Evolutionary conservation across 2,113 vertebrate species (phyloP).

Genomic region (Poecile atricapillus): DNA sequence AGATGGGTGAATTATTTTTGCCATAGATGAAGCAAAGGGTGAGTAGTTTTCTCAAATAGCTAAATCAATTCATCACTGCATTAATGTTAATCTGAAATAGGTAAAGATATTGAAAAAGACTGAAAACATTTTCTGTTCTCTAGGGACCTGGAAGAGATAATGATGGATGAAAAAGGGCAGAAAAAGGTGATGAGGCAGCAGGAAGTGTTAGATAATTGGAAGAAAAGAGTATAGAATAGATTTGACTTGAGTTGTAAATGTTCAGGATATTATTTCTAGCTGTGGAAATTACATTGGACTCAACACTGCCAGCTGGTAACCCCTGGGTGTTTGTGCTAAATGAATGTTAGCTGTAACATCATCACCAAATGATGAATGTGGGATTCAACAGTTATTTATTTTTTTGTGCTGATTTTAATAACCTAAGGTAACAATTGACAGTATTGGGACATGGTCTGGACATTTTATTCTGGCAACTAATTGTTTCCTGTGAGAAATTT

Average conservation of each 20-base stretch:
- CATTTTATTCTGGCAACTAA: not conserved
- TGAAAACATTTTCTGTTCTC: not conserved
- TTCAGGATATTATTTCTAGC: slow-evolving; percentile 13
- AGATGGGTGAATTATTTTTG: not conserved
- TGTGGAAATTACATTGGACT: not conserved
- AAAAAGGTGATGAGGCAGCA: not conserved
- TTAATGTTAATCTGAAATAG: not conserved
- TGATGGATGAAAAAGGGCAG: not conserved
- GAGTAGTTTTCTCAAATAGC: not conserved
- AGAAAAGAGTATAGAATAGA: not conserved
- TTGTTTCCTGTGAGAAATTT: not conserved
- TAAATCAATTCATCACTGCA: not conserved
- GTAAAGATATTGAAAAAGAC: not conserved
- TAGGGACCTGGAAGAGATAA: not conserved
- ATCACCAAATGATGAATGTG: not conserved
- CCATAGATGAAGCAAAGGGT: not conserved
- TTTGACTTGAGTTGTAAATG: not conserved
- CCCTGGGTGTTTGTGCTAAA: not conserved
- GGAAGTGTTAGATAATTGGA: slow-evolving; percentile 17
- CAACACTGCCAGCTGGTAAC: not conserved
- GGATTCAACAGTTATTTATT: not conserved
- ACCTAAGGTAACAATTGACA: not conserved
- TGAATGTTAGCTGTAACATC: not conserved
- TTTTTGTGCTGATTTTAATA: not conserved
- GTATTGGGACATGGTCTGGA: not conserved